Evolutionary conservation across 2,888 invertebrate species (phyloP).

Genomic region (Zonitis immaculata): DNA sequence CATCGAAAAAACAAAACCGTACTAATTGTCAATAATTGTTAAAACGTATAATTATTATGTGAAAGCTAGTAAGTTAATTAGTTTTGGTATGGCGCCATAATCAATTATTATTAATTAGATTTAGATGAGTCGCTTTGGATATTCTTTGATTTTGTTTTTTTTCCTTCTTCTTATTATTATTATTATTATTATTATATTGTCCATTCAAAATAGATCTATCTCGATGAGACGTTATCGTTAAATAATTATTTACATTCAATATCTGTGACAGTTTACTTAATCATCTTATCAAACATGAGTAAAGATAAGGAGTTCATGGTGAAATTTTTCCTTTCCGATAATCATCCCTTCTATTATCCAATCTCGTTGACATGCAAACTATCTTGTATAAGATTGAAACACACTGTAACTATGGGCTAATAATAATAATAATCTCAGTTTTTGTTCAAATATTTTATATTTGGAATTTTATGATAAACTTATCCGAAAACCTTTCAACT

Average conservation of each 20-base stretch:
- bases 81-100: conserved; percentile 15
- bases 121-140: background rate
- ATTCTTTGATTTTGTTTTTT: no score
- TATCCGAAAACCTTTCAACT: background rate
- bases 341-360: background rate
- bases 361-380: background rate
- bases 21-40: conserved; percentile 4
- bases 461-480: background rate
- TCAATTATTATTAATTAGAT: conserved; percentile 11
- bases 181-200: no score
- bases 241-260: background rate
- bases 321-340: background rate
- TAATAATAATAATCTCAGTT: background rate
- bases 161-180: no score
- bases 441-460: background rate
- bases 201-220: no score
- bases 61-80: conserved; percentile 16
- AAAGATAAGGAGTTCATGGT: background rate
- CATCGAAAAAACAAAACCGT: background rate
- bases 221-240: background rate
- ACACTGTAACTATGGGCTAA: background rate
- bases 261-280: background rate
- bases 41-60: conserved; percentile 9
- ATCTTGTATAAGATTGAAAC: no score
- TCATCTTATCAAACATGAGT: background rate